Evolutionary conservation across 2,113 vertebrate species (phyloP).

Genomic region (Rhagologus leucostigma): DNA sequence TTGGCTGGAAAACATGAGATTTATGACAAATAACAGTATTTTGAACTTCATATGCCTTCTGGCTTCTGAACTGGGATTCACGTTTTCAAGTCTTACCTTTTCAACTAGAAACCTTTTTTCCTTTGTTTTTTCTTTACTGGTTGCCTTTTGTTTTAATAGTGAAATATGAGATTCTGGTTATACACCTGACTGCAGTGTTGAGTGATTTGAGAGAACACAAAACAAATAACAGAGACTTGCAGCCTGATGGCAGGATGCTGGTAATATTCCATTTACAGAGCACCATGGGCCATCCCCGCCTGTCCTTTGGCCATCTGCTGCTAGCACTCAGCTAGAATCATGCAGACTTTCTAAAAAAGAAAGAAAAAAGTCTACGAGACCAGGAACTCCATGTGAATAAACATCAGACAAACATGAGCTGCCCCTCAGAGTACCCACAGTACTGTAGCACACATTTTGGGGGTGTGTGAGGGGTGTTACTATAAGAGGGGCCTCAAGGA

Average conservation of each 20-base stretch:
- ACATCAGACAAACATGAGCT: not conserved
- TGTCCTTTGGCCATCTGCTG: slow-evolving; percentile 51
- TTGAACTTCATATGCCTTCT: not conserved
- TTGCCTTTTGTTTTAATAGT: not conserved
- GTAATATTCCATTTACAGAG: slow-evolving; percentile 41
- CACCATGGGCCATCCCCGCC: slow-evolving; percentile 4
- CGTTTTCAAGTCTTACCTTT: not conserved
- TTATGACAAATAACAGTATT: slow-evolving; percentile 15
- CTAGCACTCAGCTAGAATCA: not conserved
- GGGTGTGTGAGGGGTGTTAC: not conserved
- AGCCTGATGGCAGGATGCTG: not conserved
- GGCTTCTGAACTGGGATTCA: not conserved
- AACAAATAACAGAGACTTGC: not conserved
- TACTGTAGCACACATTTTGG: not conserved
- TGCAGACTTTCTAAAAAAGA: not conserved
- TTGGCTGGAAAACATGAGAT: not conserved
- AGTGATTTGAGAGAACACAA: not conserved
- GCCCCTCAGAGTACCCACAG: not conserved
- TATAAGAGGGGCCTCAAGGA: not conserved
- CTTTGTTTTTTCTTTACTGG: not conserved
- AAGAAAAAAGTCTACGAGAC: not conserved
- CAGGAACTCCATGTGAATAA: not conserved
- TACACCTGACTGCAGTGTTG: not conserved
- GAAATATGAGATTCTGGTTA: not conserved
- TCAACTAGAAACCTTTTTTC: not conserved